Evolutionary conservation across 2,888 invertebrate genomes (phyloP).

Genomic region (Diadegma fenestrale): DNA sequence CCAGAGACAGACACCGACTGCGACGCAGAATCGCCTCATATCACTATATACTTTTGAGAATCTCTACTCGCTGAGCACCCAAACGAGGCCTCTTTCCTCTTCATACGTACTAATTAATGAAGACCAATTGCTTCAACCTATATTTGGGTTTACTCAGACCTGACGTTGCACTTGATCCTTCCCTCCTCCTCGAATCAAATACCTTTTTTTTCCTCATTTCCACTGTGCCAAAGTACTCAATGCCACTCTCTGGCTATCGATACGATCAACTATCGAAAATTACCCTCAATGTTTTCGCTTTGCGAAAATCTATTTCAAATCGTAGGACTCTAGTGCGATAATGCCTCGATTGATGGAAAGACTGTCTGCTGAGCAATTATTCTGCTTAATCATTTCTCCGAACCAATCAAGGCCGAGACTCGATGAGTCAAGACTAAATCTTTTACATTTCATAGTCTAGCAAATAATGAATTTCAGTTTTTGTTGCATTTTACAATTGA

Average conservation of each 20-base stretch:
- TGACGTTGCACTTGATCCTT: slow-evolving; percentile 31
- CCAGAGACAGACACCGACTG: slow-evolving; percentile 1
- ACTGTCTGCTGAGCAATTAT: not conserved
- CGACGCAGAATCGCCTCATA: slow-evolving; percentile 2
- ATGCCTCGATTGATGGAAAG: not conserved
- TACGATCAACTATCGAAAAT: not conserved
- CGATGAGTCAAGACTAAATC: too few species aligned
- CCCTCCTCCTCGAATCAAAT: slow-evolving; percentile 5
- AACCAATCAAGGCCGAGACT: not conserved
- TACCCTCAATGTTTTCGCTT: not conserved
- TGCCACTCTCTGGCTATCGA: not conserved
- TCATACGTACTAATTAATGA: slow-evolving; percentile 80
- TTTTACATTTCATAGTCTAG: too few species aligned
- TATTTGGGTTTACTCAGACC: slow-evolving; percentile 76
- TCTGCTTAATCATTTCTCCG: not conserved
- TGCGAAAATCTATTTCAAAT: not conserved
- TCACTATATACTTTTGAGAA: slow-evolving; percentile 4
- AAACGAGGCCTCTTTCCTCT: slow-evolving; percentile 23
- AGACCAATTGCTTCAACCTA: slow-evolving; percentile 80
- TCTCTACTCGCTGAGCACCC: not conserved
- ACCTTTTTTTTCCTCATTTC: not conserved
- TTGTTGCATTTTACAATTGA: too few species aligned
- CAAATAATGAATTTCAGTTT: too few species aligned
- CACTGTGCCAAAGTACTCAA: slow-evolving; percentile 1
- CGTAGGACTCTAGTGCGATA: not conserved